A percentile compares a stretch with the other conserved stretches of the same genome.
Conservation (phyloP, 2,797 vertebrate species). For the Fratercula arctica region DNA sequence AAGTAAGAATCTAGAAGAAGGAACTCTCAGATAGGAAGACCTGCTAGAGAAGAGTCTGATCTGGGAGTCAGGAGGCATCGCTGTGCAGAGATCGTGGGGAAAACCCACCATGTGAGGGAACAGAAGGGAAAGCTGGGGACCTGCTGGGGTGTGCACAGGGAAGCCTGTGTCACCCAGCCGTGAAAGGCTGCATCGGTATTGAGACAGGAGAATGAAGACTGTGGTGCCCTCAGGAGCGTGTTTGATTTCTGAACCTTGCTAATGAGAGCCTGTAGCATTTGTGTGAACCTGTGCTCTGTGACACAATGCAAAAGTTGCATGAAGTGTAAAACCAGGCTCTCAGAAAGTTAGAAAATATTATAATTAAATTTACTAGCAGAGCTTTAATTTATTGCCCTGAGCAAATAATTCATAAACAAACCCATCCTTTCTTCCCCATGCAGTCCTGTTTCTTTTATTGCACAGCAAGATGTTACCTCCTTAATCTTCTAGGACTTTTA, state of each 20-base stretch:
- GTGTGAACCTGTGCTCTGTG: background rate
- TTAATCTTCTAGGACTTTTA: background rate
- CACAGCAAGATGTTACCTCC: background rate
- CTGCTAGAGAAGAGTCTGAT: background rate
- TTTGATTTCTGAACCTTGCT: background rate
- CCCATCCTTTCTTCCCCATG: background rate
- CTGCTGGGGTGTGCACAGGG: background rate
- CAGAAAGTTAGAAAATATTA: background rate
- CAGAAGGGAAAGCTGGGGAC: background rate
- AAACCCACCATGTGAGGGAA: background rate
- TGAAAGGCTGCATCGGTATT: fast-evolving
- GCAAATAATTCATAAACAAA: background rate
- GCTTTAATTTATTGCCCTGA: background rate
- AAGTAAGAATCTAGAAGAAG: background rate
- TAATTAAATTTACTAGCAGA: background rate
- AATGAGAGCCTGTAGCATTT: background rate
- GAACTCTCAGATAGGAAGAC: background rate
- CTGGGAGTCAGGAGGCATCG: background rate
- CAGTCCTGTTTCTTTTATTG: background rate
- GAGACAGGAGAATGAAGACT: background rate
- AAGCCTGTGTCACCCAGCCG: background rate
- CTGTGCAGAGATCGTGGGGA: background rate
- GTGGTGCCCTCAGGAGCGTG: background rate
- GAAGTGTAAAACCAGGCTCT: background rate
- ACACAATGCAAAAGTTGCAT: background rate